A percentile compares a stretch with the other conserved stretches of the same genome.
Evolutionary conservation across 1,140 invertebrate species (phyloP).

Genomic region (Pristionchus pacificus): DNA sequence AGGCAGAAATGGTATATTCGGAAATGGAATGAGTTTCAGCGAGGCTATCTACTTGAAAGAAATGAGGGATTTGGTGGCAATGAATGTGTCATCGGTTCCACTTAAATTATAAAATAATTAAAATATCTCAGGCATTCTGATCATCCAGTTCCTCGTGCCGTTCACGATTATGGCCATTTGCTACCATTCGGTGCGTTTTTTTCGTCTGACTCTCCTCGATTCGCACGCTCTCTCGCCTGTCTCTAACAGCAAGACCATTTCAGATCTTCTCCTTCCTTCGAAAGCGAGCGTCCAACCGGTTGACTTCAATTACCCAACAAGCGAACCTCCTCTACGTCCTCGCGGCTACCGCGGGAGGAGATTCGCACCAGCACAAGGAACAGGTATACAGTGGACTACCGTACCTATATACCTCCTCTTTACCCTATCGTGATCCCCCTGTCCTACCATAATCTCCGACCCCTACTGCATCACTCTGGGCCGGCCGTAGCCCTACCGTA

Average conservation of each 20-base stretch:
- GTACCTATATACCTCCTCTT: too few species aligned
- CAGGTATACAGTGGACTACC: constrained; percentile 1
- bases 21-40: too few species aligned
- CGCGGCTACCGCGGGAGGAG: constrained; percentile 31
- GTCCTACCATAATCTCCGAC: too few species aligned
- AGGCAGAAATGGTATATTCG: too few species aligned
- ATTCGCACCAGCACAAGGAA: constrained; percentile 34
- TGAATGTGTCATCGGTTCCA: too few species aligned
- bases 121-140: constrained; percentile 26
- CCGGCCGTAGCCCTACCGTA: too few species aligned
- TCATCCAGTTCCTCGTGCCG: constrained; percentile 35
- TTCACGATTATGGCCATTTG: constrained; percentile 35
- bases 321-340: constrained; percentile 28
- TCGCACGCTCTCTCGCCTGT: too few species aligned
- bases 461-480: too few species aligned
- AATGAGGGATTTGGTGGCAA: too few species aligned
- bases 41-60: too few species aligned
- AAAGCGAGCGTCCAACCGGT: constrained; percentile 21
- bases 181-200: constrained; percentile 28
- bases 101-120: too few species aligned
- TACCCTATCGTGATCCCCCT: constrained; percentile 5
- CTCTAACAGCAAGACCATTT: too few species aligned
- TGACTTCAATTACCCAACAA: constrained; percentile 34
- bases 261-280: constrained; percentile 33
- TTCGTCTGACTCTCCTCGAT: background rate